Conservation (phyloP, 2,113 vertebrate genomes). For the Opisthocomus hoazin region DNA sequence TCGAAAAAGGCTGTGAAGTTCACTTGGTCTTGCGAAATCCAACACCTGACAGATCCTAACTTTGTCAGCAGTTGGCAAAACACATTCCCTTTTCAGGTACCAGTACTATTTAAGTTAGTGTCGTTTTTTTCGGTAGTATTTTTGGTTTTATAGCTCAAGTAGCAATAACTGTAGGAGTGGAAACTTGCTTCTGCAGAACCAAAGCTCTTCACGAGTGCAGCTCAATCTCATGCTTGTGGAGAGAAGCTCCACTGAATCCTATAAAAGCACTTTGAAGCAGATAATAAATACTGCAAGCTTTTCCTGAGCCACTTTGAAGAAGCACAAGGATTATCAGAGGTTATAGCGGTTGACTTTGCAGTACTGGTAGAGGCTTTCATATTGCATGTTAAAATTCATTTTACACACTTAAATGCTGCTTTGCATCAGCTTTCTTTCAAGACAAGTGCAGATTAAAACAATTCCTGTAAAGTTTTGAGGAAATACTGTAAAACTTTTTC, state of each 20-base stretch:
- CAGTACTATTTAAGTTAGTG: neutral
- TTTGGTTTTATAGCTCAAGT: slow-evolving; percentile 18
- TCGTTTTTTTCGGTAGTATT: neutral
- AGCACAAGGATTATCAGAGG: slow-evolving; percentile 24
- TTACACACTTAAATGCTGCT: neutral
- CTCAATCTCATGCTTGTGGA: slow-evolving; percentile 7
- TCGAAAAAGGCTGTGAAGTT: slow-evolving; percentile 17
- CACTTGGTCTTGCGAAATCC: neutral
- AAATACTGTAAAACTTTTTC: neutral
- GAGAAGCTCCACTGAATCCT: neutral
- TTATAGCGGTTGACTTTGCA: slow-evolving; percentile 4
- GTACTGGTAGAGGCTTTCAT: slow-evolving; percentile 20
- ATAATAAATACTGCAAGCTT: slow-evolving; percentile 12
- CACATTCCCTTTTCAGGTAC: slow-evolving; percentile 13
- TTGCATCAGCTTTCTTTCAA: neutral
- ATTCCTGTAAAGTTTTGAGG: neutral
- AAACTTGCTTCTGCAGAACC: slow-evolving; percentile 47
- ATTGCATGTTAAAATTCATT: neutral
- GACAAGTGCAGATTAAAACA: neutral
- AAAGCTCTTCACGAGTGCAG: slow-evolving; percentile 50
- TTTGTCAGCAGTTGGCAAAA: neutral
- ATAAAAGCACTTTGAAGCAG: slow-evolving; percentile 41
- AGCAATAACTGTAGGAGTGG: slow-evolving; percentile 51
- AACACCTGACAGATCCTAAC: neutral
- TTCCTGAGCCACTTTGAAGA: slow-evolving; percentile 44